Conservation (phyloP, 2,888 invertebrate genomes). For the Pristionchus japonicus region DNA sequence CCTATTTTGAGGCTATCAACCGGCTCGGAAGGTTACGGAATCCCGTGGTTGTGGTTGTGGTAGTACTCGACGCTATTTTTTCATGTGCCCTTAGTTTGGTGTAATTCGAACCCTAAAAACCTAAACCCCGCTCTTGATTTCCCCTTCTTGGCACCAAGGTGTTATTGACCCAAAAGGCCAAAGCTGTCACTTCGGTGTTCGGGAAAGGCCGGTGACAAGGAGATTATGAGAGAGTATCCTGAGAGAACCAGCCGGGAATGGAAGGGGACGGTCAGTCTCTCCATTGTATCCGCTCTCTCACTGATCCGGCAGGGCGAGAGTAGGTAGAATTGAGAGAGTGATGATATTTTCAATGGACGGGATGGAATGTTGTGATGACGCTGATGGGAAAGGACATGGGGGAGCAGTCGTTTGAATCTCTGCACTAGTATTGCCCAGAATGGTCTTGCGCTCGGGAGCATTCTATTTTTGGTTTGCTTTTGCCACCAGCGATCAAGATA, state of each 20-base stretch:
- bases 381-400: constrained; percentile 21
- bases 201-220: background rate
- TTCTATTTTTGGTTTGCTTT: background rate
- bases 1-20: background rate
- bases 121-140: too few species aligned
- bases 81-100: too few species aligned
- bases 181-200: background rate
- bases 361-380: constrained; percentile 36
- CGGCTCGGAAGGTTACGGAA: background rate
- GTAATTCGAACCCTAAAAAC: too few species aligned
- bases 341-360: background rate
- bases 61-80: too few species aligned
- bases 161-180: background rate
- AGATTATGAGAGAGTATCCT: background rate
- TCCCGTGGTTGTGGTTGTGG: background rate
- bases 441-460: background rate
- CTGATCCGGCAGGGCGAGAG: background rate
- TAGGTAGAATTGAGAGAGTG: background rate
- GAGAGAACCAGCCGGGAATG: background rate
- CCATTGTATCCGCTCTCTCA: too few species aligned
- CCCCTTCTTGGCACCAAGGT: background rate
- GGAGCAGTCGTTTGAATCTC: constrained; percentile 13
- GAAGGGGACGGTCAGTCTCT: too few species aligned
- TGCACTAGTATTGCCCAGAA: background rate
- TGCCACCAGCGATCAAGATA: background rate